A percentile compares a stretch with the other conserved stretches of the same genome.
Conservation (phyloP, 1,140 invertebrate genomes). For the Fopius arisanus region DNA sequence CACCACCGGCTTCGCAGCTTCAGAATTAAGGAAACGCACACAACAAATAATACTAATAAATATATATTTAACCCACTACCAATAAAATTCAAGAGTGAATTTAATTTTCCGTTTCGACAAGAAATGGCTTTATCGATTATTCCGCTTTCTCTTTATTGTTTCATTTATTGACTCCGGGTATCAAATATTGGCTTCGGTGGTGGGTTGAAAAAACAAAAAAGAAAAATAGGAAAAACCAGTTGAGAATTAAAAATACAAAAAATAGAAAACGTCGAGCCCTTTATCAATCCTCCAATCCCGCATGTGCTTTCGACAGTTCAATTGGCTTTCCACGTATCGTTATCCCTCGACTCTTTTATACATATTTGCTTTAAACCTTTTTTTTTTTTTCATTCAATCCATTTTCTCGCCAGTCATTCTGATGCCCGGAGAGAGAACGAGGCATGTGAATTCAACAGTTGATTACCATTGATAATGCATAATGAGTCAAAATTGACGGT, state of each 20-base stretch:
- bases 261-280: constrained; percentile 9
- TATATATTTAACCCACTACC: background rate
- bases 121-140: constrained; percentile 26
- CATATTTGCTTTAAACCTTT: background rate
- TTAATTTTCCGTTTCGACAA: background rate
- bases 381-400: background rate
- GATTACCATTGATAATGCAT: constrained; percentile 54
- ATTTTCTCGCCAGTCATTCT: background rate
- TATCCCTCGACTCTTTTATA: constrained; percentile 23
- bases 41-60: background rate
- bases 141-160: constrained; percentile 25
- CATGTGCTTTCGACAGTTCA: constrained; percentile 33
- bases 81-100: background rate
- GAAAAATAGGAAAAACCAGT: background rate
- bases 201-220: constrained; percentile 13
- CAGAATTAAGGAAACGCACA: constrained; percentile 50
- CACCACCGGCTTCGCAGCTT: constrained; percentile 44
- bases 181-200: constrained; percentile 27
- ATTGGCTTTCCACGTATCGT: constrained; percentile 30
- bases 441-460: constrained; percentile 52
- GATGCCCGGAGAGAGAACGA: background rate
- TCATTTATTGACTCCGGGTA: constrained; percentile 22
- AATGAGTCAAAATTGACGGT: constrained; percentile 51
- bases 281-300: constrained; percentile 31
- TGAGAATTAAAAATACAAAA: background rate